Evolutionary conservation across 1,140 invertebrate genomes (phyloP), one percentile per base, ranked within the genome.

Genomic region (Caenorhabditis inopinata): DNA sequence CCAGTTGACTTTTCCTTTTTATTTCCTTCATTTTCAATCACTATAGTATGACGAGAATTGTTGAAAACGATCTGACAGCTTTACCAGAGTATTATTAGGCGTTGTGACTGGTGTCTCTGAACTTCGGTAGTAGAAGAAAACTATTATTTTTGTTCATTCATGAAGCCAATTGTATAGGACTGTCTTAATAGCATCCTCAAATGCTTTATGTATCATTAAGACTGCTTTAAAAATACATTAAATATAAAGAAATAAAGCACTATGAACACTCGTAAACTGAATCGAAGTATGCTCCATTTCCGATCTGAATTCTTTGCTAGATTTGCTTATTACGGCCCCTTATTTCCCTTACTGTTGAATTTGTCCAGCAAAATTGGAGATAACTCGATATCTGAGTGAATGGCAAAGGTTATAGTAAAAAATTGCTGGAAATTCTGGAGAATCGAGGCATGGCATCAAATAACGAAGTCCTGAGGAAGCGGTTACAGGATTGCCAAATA

Each of bases 401-500:
- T 68, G 58, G 38, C 58, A 32, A 68, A 68, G 35, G 38, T 68
- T 68, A 32, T 38, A 68, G 38, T 68, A 38, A 18, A 68, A 68
- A 68, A 68, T 32, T 68, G 58, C 58, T 21, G 58, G 32, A 68
- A 68, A 68, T 29, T 68, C 58, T n/a, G 58, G 14, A 2, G 58
- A 23, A 68, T 68, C 58, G 16, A 68, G 58, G 23, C 58, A 68
- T 38, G 58, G 58, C 58, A 68, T 68, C 58, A 68, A 68, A 68
- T 68, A 68, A 38, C 58, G 58, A 68, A 68, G 58, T 21, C 58
- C 58, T 68, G 58, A 68, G n/a, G 58, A 68, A 68, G 58, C n/a
- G 58, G 58, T 68, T 32, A 68, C 58, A 29, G 58, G 23, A 32
- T 38, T 68, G 21, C 58, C 58, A 68, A 68, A 68, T 18, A 42